Evolutionary conservation across 2,113 vertebrate species (phyloP).

Genomic region (Python bivittatus): DNA sequence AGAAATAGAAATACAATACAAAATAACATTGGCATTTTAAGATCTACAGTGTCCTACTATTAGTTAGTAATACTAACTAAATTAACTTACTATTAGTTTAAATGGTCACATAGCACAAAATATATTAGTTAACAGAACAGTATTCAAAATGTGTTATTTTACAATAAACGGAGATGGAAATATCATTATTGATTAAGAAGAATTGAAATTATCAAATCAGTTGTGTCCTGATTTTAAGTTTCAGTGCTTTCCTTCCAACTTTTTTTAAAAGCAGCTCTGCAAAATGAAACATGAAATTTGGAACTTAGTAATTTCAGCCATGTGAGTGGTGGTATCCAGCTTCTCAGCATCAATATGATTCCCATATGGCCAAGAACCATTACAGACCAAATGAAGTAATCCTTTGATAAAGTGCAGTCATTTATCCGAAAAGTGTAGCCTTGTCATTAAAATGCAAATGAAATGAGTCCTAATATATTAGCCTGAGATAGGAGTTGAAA

Average conservation of each 20-base stretch:
- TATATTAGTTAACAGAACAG: neutral
- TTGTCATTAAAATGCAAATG: conserved; percentile 76
- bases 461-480: conserved; percentile 71
- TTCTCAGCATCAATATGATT: neutral
- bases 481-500: conserved; percentile 59
- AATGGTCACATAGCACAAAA: neutral
- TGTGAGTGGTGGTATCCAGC: conserved; percentile 15
- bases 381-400: conserved; percentile 64
- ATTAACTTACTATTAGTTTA: neutral
- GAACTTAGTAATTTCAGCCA: conserved; percentile 12
- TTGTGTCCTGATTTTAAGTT: neutral
- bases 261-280: neutral
- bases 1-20: neutral
- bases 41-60: neutral
- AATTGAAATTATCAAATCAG: neutral
- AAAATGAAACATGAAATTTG: conserved; percentile 28
- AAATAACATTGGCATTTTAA: neutral
- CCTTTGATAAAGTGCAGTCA: conserved; percentile 69
- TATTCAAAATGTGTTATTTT: neutral
- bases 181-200: fast-evolving
- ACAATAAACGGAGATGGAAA: neutral
- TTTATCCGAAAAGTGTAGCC: conserved; percentile 69
- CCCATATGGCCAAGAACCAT: conserved; percentile 31
- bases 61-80: neutral
- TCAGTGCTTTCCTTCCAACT: neutral